phyloP scores from a whole-genome alignment of 2,113 vertebrate genomes.

The Solea solea region DNA sequence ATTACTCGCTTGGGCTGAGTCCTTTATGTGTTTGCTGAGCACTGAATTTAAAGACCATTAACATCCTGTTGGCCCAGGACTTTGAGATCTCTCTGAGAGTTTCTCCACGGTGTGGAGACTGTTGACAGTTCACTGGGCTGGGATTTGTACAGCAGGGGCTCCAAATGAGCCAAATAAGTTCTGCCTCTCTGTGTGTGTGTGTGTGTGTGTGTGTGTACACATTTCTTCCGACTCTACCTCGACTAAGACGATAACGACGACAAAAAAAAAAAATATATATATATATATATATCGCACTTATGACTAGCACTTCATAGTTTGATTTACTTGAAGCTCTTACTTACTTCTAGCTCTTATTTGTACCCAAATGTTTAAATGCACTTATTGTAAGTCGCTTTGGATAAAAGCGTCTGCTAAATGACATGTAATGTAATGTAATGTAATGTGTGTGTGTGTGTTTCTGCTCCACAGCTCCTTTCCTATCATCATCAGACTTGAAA shows the following conservation, averaged over 20 bases:
- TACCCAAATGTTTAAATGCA: too few relatives aligned
- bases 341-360: too few relatives aligned
- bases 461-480: not conserved
- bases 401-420: too few relatives aligned
- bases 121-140: slow-evolving; percentile 29
- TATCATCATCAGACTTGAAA: not conserved
- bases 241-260: too few relatives aligned
- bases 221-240: too few relatives aligned
- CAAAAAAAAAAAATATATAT: too few relatives aligned
- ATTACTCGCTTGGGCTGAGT: slow-evolving; percentile 62
- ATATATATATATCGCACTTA: too few relatives aligned
- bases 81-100: slow-evolving; percentile 35
- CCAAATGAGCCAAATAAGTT: slow-evolving; percentile 20
- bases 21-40: slow-evolving; percentile 72
- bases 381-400: too few relatives aligned
- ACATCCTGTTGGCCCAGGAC: slow-evolving; percentile 55
- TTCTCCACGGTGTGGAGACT: slow-evolving; percentile 19
- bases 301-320: too few relatives aligned
- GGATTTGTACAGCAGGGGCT: slow-evolving; percentile 15
- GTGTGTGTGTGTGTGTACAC: too few relatives aligned
- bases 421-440: too few relatives aligned
- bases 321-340: too few relatives aligned
- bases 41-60: slow-evolving; percentile 68
- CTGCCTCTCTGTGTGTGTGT: not conserved
- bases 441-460: not conserved